A percentile compares a stretch with the other conserved stretches of the same genome.
phyloP scores from a whole-genome alignment of 2,113 vertebrate species.

The Proterorhinus semilunaris region DNA sequence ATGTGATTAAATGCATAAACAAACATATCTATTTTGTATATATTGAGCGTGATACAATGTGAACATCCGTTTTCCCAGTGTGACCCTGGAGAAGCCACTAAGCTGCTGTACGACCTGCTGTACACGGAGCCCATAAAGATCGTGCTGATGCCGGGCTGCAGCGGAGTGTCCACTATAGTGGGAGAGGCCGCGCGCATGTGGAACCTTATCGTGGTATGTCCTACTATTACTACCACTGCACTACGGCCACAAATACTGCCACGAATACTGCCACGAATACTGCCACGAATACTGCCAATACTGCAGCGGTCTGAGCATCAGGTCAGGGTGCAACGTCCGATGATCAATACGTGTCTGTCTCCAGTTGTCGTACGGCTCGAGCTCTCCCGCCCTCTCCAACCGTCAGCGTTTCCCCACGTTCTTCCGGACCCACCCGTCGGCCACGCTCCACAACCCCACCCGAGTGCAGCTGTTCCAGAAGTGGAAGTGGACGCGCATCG shows the following conservation, averaged over 20 bases:
- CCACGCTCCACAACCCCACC: constrained; percentile 94
- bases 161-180: constrained; percentile 91
- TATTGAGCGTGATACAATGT: no score
- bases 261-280: no score
- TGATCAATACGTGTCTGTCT: no score
- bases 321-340: no score
- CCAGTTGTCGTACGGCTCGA: constrained; percentile 85
- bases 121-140: constrained; percentile 97
- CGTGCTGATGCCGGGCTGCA: constrained; percentile 93
- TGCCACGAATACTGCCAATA: no score
- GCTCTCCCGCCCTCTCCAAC: constrained; percentile 91
- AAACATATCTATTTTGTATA: no score
- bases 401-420: constrained; percentile 93
- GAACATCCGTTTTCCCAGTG: constrained; percentile 73
- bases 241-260: not conserved
- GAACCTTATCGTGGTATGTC: constrained; percentile 92
- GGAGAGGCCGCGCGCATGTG: constrained; percentile 94
- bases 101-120: constrained; percentile 91
- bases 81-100: constrained; percentile 91
- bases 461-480: constrained; percentile 92
- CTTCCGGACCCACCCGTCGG: constrained; percentile 92
- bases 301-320: no score
- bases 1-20: no score
- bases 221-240: not conserved
- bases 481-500: constrained; percentile 96